Base-by-base conservation (phyloP, 1,140 invertebrate genomes). In the Augochlora pura region DNA sequence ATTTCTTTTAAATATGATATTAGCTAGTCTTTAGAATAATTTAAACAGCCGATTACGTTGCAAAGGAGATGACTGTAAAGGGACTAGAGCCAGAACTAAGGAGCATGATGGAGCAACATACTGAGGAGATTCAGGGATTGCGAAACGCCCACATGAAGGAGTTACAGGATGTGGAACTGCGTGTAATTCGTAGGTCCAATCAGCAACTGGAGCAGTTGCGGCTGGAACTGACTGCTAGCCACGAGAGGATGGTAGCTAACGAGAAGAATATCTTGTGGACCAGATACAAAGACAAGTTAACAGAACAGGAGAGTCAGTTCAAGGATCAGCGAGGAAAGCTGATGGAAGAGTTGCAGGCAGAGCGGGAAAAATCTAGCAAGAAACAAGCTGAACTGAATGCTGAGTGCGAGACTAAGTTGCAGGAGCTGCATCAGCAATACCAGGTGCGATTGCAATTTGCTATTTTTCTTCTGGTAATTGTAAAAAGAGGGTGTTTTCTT, bases 21-120 rank as follows among this genome's bases (percentile, higher is more conserved):
- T 21, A 6, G 16, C 16, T 52, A 14, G 4, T 52, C 16, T 18
- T 21, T 14, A 21, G 1, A 52, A 18, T 21, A 52, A 18, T 16
- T 52, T 52, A 14, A 52, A 52, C 2, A 18, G 49, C 49, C 16
- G 18, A 52, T 52, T 0, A 52, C 18, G 16, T 14, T 52, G 14
- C 12, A 52, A 32, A 95, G 95, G 96, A 96, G 88, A 92, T 96
- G 85, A 96, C 96, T 0, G 95, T 96, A 1, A 96, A 96, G 87
- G 95, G 96, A 12, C 88, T 96, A n/a, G 96, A 96, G 87, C 94
- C 95, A 4, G 96, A 96, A 90, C 91, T 96, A 9, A 93, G 95
- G 82, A 94, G 93, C 59, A 95, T 96, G 94, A 94, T 94, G 54
- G 92, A 93, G 14, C 91, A 94, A 38, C 95, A 96, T 87, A 94